Base-by-base conservation (phyloP, 2,888 invertebrate species). In the Nemotelus nigrinus region DNA sequence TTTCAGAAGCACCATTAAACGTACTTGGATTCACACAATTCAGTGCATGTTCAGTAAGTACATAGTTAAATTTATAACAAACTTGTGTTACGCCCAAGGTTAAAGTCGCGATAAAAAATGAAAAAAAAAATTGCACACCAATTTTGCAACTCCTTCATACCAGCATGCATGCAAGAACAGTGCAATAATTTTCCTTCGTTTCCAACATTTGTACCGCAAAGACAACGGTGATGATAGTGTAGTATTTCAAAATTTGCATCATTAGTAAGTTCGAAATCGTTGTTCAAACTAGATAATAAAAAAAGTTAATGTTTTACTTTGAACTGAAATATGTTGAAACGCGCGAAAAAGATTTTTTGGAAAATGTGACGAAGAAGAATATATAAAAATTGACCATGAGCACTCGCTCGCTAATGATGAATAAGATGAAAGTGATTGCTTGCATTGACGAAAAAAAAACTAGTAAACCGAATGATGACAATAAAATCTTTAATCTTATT, bases 231-330 rank as follows among this genome's bases (percentile, higher is more conserved):
- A 25, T 25, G 25, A 44, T 45, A 45, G 47, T 10, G 47, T 45
- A 45, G n/a, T 47, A 47, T 65, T 65, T 10, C 65, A 39, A 45
- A 65, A 63, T 3, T 50, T 50, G 25, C 25, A 25, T 25, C 4
- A 43, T 63, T 63, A n/a, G 65, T 47, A 47, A 65, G 65, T 65
- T 65, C 10, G n/a, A 65, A 65, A 65, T 45, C 6, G 65, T 65
- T 65, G 25, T 10, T 6, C 10, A 5, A 39, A 10, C 47, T 45
- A 47, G 65, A 47, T 47, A 65, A 65, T 65, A 10, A 65, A 65
- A n/a, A n/a, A 6, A 4, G 47, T 63, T 41, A 4, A 25, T 45
- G 5, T 65, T 65, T 50, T 10, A 41, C 8, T 41, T 63, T 63
- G 25, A 7, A 41, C 4, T 63, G 63, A 39, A 10, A 53, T 43